Evolutionary conservation across 2,113 vertebrate species (phyloP).

Genomic region (Scytalopus superciliaris): DNA sequence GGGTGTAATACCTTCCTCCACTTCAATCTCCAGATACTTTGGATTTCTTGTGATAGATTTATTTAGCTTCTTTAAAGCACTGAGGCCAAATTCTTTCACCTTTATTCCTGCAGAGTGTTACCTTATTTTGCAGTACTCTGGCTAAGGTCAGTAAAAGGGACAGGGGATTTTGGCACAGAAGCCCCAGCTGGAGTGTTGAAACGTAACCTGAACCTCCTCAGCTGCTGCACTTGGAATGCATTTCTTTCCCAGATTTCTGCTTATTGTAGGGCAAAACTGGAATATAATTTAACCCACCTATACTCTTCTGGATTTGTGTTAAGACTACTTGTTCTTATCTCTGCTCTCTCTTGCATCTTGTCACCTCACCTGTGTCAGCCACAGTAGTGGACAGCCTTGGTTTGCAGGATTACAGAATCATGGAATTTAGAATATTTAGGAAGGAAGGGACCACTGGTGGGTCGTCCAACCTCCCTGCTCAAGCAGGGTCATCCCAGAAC

Average conservation of each 20-base stretch:
- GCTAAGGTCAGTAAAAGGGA: background rate
- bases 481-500: background rate
- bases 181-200: background rate
- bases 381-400: background rate
- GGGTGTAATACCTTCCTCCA: background rate
- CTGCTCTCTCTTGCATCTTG: background rate
- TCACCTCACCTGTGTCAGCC: background rate
- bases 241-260: background rate
- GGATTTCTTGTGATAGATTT: background rate
- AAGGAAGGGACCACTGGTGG: background rate
- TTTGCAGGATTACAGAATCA: background rate
- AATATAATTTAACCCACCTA: background rate
- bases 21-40: constrained; percentile 2
- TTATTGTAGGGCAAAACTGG: background rate
- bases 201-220: background rate
- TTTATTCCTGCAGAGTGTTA: background rate
- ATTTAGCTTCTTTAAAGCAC: constrained; percentile 7
- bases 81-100: background rate
- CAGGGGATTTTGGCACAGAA: background rate
- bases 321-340: background rate
- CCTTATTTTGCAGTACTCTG: background rate
- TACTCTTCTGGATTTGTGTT: background rate
- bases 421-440: background rate
- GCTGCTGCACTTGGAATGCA: background rate
- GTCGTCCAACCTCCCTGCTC: background rate